Conservation (phyloP, 1,140 invertebrate species). For the Bombus difficillimus region DNA sequence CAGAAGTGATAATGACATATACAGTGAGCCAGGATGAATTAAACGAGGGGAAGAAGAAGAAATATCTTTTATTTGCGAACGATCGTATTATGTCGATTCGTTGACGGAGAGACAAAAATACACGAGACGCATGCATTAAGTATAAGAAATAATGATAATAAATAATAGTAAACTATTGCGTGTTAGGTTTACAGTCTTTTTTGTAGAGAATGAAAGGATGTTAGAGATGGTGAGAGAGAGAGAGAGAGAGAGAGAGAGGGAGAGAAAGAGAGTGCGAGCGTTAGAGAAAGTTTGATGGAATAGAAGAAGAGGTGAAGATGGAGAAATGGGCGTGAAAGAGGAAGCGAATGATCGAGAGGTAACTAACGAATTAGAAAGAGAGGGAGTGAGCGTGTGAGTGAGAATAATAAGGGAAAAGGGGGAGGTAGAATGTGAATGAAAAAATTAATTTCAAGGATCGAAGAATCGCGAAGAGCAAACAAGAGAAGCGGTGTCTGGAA, state of each 20-base stretch:
- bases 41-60: not conserved
- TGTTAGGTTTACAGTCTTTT: constrained; percentile 74
- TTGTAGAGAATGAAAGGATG: constrained; percentile 69
- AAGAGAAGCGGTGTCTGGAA: constrained; percentile 12
- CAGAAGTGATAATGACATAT: not conserved
- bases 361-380: not conserved
- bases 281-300: not conserved
- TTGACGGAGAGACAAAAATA: constrained; percentile 51
- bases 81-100: constrained; percentile 47
- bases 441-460: not conserved
- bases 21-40: not conserved
- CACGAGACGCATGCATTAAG: constrained; percentile 66
- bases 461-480: not conserved
- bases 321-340: constrained; percentile 20
- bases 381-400: not conserved
- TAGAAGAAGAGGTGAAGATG: not conserved
- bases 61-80: constrained; percentile 20
- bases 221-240: constrained; percentile 34
- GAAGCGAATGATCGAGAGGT: constrained; percentile 6
- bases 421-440: not conserved
- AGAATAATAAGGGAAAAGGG: constrained; percentile 15
- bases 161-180: constrained; percentile 74
- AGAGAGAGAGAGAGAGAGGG: not conserved
- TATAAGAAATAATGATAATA: constrained; percentile 76
- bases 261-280: not conserved